Evolutionary conservation across 1,140 invertebrate species (phyloP), one percentile per base, ranked within the genome.

Genomic region (Charaxes varanes): DNA sequence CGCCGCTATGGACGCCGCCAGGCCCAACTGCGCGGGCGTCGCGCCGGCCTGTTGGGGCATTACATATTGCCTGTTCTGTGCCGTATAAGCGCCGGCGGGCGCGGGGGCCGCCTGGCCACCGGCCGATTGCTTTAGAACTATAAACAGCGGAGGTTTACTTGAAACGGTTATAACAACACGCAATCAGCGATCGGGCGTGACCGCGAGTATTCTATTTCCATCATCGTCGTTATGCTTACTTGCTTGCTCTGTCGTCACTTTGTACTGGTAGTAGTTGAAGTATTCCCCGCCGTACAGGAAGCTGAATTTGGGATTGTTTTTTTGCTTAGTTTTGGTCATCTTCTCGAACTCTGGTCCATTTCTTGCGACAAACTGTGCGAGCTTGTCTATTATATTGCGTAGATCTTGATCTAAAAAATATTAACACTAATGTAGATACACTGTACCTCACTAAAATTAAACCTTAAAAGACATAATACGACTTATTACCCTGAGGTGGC

Each of bases 331-430:
- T 87, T 98, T 98, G 27, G 97, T 98, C 91, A 98, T 98, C 71
- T 94, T 90, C 86, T 99, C 97, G 86, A 99, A 99, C 77, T 98
- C 97, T 1, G 95, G 96, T 10, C 97, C 97, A 93, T 99, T 99
- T 73, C 97, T 87, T 46, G 97, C 97, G 36, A 99, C 97, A 90
- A 99, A 99, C 76, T 97, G 94, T 1, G 97, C 97, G 57, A 99
- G 85, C 88, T 98, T 98, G 86, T 99, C 97, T 64, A 99, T 99
- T 65, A 99, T 98, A 85, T 97, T 98, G 55, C 92, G 89, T 55
- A 96, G 86, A 68, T 98, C 96, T 61, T 90, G 91, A 88, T 97
- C 96, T 97, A 53, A 45, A 66, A 56, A 31, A 19, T 14, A 27
- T 18, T 18, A 17, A 26, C 8, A 10, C 13, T 12, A 26, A 1